Base-by-base conservation (phyloP, 1,140 invertebrate species). In the Penaeus vannamei region DNA sequence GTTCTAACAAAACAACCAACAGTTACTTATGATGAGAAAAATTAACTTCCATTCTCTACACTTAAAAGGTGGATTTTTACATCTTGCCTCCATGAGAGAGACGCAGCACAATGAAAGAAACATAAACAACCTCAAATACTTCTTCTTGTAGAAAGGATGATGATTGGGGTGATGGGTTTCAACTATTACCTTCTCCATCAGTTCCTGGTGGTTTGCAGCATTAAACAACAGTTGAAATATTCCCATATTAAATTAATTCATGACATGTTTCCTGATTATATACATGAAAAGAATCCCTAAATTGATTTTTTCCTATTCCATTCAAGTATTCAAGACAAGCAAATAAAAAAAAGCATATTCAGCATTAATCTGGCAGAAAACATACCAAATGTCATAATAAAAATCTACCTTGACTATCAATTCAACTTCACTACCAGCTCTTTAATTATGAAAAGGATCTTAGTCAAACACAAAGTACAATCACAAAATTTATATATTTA, bases 401-500 rank as follows among this genome's bases (percentile, higher is more conserved):
- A 29, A 46, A 22, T 29, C 46, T 79, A 36, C 76, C 76, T 36
- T 79, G 22, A 42, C 76, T 79, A 79, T 46, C 29, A 29, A 79
- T 20, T 23, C 2, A 79, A 22, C 46, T 29, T 26, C 76, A 79
- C 46, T 46, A 79, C 46, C n/a, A 79, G 46, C 66, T 20, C 66
- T 26, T 72, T 32, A 72, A 29, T 60, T 36, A 86, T 22, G 26
- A 29, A 64, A 84, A 84, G 83, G 82, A 79, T 89, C 53, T 80
- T 77, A 89, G 81, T 89, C 87, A 89, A 89, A 89, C 87, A 89
- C 82, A 77, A 32, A 79, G 59, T 89, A 89, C 82, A 84, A 84
- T 89, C 87, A 89, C 87, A 89, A 89, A 89, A 89, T 85, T 84
- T 84, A 64, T 89, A 89, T 89, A 89, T 89, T 89, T 89, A 89